phyloP scores from a whole-genome alignment of 2,797 vertebrate species.

The Ctenosaura bakeri region DNA sequence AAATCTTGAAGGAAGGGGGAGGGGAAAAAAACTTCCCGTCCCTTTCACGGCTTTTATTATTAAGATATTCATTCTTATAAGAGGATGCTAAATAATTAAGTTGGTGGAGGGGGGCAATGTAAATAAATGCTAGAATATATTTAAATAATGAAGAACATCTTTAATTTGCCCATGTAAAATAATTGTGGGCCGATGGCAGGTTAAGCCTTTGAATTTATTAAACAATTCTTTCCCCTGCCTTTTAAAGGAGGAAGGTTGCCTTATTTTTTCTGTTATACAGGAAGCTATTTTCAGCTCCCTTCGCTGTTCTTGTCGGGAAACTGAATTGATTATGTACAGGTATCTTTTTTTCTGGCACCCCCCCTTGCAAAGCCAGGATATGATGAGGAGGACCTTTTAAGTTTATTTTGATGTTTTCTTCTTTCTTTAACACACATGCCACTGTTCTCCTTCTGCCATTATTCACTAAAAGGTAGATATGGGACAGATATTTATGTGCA shows the following conservation, averaged over 20 bases:
- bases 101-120: slow-evolving; percentile 70
- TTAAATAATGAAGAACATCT: slow-evolving; percentile 82
- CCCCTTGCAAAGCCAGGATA: slow-evolving; percentile 60
- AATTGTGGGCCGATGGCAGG: slow-evolving; percentile 71
- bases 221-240: slow-evolving; percentile 62
- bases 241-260: slow-evolving; percentile 64
- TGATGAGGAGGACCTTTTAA: background rate
- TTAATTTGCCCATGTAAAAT: slow-evolving; percentile 76
- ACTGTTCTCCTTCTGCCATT: background rate
- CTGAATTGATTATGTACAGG: slow-evolving; percentile 75
- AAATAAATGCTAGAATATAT: slow-evolving; percentile 80
- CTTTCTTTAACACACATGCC: background rate
- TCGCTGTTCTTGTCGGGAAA: slow-evolving; percentile 50
- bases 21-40: background rate
- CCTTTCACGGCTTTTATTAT: slow-evolving; percentile 72
- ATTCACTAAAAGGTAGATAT: background rate
- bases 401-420: background rate
- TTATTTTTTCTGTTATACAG: slow-evolving; percentile 58
- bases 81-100: slow-evolving; percentile 81
- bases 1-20: slow-evolving; percentile 33
- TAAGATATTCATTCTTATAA: slow-evolving; percentile 82
- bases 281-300: slow-evolving; percentile 63
- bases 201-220: slow-evolving; percentile 72
- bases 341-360: slow-evolving; percentile 70
- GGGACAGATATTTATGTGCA: background rate